Conservation (phyloP, 2,113 vertebrate species). For the Lophura nycthemera region DNA sequence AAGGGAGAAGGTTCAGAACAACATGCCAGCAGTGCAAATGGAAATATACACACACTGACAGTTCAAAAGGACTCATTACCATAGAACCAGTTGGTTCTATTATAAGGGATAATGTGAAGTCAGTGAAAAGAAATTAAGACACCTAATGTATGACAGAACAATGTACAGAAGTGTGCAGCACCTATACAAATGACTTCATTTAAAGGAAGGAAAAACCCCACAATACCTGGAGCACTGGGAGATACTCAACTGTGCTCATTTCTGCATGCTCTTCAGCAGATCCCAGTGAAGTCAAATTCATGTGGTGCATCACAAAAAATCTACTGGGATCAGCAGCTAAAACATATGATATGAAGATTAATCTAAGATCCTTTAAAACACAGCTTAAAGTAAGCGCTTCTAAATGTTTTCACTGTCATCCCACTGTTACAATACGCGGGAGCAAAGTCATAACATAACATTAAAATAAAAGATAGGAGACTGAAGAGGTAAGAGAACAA, state of each 20-base stretch:
- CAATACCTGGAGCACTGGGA: fast-evolving
- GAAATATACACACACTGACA: conserved; percentile 39
- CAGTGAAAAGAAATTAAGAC: conserved; percentile 24
- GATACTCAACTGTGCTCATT: fast-evolving
- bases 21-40: conserved; percentile 56
- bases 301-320: background rate
- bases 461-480: background rate
- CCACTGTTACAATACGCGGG: background rate
- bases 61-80: conserved; percentile 61
- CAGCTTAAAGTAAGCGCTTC: background rate
- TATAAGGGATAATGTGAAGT: background rate
- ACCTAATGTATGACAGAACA: conserved; percentile 4
- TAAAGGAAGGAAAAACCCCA: background rate
- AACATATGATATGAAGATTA: background rate
- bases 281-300: background rate
- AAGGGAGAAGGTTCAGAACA: conserved; percentile 53
- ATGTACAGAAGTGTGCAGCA: background rate
- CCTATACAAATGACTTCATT: background rate
- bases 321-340: background rate
- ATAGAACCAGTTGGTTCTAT: conserved; percentile 43
- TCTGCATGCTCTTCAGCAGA: background rate
- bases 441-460: background rate
- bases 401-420: background rate
- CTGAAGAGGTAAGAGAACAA: background rate
- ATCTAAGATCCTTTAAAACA: background rate